phyloP scores from a whole-genome alignment of 2,113 vertebrate genomes.

The Marmota monax region DNA sequence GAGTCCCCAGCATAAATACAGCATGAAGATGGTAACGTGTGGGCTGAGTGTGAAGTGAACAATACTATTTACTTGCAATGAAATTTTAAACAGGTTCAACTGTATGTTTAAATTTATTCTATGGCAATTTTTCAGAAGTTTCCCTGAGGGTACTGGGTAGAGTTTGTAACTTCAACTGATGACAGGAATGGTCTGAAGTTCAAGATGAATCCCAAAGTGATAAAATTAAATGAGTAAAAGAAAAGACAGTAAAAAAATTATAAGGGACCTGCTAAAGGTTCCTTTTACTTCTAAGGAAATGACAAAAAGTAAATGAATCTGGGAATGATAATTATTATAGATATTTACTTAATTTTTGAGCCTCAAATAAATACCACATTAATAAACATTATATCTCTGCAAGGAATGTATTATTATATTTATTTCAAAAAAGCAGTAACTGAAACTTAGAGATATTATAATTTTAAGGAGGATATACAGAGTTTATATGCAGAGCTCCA shows the following conservation, averaged over 20 bases:
- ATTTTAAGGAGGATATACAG: background rate
- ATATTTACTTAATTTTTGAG: background rate
- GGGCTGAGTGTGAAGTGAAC: background rate
- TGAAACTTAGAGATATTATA: background rate
- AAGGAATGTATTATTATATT: background rate
- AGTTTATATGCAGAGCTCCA: background rate
- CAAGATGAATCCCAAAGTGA: slow-evolving; percentile 8
- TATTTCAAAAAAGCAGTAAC: background rate
- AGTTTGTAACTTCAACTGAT: background rate
- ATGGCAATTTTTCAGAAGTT: background rate
- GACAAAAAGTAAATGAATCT: background rate
- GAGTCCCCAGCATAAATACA: background rate
- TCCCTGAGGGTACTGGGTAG: background rate
- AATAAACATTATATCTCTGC: background rate
- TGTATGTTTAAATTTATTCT: background rate
- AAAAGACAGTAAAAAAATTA: slow-evolving; percentile 1
- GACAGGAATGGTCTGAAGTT: background rate
- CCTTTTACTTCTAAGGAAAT: background rate
- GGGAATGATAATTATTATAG: background rate
- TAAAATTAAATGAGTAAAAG: background rate
- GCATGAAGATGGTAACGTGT: background rate
- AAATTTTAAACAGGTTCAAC: background rate
- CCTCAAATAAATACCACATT: background rate
- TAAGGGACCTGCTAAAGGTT: background rate
- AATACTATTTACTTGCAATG: background rate